Evolutionary conservation across 2,888 invertebrate species (phyloP).

Genomic region (Heteropelma amictum): DNA sequence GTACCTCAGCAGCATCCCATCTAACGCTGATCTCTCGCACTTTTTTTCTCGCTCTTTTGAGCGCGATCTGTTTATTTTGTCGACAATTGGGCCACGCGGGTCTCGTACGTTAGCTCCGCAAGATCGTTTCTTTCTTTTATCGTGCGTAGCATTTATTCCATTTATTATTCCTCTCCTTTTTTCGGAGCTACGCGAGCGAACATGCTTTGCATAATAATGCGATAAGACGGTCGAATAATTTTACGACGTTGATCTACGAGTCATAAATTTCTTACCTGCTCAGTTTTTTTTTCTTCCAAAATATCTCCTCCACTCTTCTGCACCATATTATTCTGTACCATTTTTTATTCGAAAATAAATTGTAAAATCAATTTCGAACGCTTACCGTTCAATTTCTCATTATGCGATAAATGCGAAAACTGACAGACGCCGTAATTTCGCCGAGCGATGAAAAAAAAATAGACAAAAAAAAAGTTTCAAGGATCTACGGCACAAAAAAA

Average conservation of each 20-base stretch:
- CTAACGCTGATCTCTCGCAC: neutral
- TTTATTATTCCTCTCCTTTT: neutral
- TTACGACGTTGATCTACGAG: neutral
- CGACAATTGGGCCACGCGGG: slow-evolving; percentile 39
- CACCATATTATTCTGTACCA: neutral
- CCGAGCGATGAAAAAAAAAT: too few species aligned
- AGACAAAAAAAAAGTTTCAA: too few species aligned
- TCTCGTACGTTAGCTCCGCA: slow-evolving; percentile 31
- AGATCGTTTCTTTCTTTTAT: neutral
- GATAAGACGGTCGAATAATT: neutral
- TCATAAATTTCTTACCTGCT: neutral
- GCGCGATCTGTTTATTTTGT: slow-evolving; percentile 36
- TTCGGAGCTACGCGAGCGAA: neutral
- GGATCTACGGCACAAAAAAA: too few species aligned
- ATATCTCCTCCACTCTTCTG: neutral
- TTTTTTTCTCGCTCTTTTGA: neutral
- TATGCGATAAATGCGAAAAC: too few species aligned
- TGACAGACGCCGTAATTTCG: too few species aligned
- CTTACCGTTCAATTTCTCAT: too few species aligned
- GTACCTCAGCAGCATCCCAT: neutral
- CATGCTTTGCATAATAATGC: neutral
- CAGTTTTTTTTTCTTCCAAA: neutral
- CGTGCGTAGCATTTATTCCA: slow-evolving; percentile 10
- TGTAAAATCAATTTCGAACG: too few species aligned
- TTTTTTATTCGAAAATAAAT: too few species aligned